phyloP scores from a whole-genome alignment of 2,888 invertebrate species.

The Apodemia duryi region DNA sequence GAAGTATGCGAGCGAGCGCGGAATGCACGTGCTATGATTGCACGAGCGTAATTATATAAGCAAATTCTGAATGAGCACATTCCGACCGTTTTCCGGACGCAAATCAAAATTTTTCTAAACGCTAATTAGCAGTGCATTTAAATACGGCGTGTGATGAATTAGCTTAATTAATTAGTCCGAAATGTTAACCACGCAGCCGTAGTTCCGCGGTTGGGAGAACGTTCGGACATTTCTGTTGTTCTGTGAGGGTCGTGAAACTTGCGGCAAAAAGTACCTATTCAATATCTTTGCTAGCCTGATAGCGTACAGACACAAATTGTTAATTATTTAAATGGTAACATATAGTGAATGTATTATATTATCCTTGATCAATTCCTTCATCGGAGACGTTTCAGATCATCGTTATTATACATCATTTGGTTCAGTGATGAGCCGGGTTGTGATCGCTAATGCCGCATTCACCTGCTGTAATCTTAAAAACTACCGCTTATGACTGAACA shows the following conservation, averaged over 20 bases:
- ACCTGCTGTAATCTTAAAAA: too few relatives aligned
- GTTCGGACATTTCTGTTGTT: background rate
- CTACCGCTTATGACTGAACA: too few relatives aligned
- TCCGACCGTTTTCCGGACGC: constrained; percentile 28
- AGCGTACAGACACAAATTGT: too few relatives aligned
- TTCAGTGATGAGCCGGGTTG: too few relatives aligned
- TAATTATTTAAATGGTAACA: too few relatives aligned
- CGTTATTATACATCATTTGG: too few relatives aligned
- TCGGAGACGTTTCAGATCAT: too few relatives aligned
- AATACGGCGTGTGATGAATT: constrained; percentile 28
- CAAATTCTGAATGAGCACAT: constrained; percentile 14
- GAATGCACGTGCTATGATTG: constrained; percentile 1
- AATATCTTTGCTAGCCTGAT: background rate
- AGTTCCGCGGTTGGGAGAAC: background rate
- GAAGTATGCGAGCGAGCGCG: background rate
- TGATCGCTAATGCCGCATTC: too few relatives aligned
- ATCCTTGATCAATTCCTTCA: too few relatives aligned
- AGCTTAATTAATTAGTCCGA: constrained; percentile 30
- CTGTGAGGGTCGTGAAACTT: background rate
- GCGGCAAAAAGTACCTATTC: background rate
- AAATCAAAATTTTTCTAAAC: constrained; percentile 31
- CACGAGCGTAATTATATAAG: background rate
- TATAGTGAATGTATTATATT: too few relatives aligned
- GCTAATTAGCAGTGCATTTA: constrained; percentile 27
- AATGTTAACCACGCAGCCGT: constrained; percentile 28